These are phyloP conservation scores for Lutjanus campechanus DNA, from an alignment of 2,797 vertebrate species.

Conservation along the genomic window DNA sequence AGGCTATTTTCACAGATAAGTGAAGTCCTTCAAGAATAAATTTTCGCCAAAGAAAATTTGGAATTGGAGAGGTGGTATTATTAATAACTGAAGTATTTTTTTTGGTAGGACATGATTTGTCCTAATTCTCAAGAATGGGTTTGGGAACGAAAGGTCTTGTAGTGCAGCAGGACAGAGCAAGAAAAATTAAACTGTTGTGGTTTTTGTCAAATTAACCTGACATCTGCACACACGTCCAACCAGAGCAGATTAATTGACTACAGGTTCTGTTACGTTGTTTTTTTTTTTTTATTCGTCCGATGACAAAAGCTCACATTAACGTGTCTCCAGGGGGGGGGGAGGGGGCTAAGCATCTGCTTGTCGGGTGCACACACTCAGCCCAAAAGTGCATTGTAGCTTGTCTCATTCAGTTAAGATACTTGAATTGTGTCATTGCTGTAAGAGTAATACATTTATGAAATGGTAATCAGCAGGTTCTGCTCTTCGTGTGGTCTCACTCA, in stretches of 20 bases:
- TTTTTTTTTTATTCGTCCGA: slow-evolving; percentile 54
- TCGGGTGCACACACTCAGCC: slow-evolving; percentile 67
- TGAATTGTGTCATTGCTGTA: slow-evolving; percentile 61
- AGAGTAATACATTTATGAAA: slow-evolving; percentile 71
- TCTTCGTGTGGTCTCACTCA: slow-evolving; percentile 69
- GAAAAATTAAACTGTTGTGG: slow-evolving; percentile 51
- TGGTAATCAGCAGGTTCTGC: slow-evolving; percentile 69
- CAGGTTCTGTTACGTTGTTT: slow-evolving; percentile 44
- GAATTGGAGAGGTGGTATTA: background rate
- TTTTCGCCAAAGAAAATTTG: too few species aligned
- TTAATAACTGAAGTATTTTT: slow-evolving; percentile 22
- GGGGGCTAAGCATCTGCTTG: slow-evolving; percentile 68
- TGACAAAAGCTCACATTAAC: slow-evolving; percentile 63
- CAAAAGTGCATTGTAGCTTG: slow-evolving; percentile 84
- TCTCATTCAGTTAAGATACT: slow-evolving; percentile 72
- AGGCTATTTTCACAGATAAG: too few species aligned
- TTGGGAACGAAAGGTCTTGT: slow-evolving; percentile 55
- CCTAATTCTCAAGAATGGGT: too few species aligned
- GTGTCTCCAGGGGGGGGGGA: slow-evolving; percentile 37
- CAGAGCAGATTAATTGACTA: slow-evolving; percentile 64
- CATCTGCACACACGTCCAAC: slow-evolving; percentile 47
- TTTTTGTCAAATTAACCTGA: slow-evolving; percentile 45
- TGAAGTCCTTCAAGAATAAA: too few species aligned
- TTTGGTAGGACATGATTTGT: background rate
- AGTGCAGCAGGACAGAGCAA: slow-evolving; percentile 76